These are phyloP conservation scores for Brassicogethes aeneus DNA, from an alignment of 2,888 invertebrate species.

Conservation along the genomic window DNA sequence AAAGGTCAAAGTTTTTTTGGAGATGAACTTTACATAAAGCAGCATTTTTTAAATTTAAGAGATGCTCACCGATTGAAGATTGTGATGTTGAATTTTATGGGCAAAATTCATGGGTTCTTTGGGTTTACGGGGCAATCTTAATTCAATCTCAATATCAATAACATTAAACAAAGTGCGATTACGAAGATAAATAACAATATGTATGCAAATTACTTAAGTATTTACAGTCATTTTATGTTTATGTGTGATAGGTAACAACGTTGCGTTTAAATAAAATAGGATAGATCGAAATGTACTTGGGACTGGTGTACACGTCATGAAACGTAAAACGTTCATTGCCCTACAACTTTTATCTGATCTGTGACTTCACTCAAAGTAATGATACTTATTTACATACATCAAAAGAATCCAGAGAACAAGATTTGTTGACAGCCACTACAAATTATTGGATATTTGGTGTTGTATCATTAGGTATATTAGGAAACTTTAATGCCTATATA, in stretches of 20 bases:
- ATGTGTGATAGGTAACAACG: constrained; percentile 18
- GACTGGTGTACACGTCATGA: constrained; percentile 15
- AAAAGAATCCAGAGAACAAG: too few species aligned
- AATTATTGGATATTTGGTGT: too few species aligned
- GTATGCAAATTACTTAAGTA: constrained; percentile 30
- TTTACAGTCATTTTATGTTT: constrained; percentile 29
- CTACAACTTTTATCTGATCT: constrained; percentile 15
- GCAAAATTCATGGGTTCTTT: too few species aligned
- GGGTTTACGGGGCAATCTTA: constrained; percentile 24
- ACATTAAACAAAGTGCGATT: constrained; percentile 27
- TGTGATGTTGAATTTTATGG: too few species aligned
- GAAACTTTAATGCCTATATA: too few species aligned
- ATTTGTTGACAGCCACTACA: too few species aligned
- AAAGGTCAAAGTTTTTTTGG: too few species aligned
- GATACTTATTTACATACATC: too few species aligned
- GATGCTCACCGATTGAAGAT: too few species aligned
- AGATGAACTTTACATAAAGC: too few species aligned
- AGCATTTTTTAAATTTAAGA: too few species aligned
- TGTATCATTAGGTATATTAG: too few species aligned
- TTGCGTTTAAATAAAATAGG: constrained; percentile 14
- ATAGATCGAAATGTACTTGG: constrained; percentile 7
- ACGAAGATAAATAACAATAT: constrained; percentile 29
- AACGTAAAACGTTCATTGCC: constrained; percentile 19
- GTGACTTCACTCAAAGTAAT: constrained; percentile 6
- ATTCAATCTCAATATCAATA: constrained; percentile 28